phyloP scores from a whole-genome alignment of 2,113 vertebrate genomes.

The Leuciscus idus region DNA sequence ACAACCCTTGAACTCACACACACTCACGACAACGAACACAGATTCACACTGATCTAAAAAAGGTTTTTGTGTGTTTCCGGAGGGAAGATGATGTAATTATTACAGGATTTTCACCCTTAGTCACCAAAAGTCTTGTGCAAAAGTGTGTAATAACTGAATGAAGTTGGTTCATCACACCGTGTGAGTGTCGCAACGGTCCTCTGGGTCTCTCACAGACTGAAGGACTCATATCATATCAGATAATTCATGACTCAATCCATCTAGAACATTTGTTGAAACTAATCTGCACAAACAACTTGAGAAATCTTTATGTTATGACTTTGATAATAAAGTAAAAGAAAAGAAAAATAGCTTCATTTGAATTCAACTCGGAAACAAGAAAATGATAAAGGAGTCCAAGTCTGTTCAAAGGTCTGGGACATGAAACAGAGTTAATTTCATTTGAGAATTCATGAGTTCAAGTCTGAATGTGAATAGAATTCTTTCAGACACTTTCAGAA shows the following conservation, averaged over 20 bases:
- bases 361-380: neutral
- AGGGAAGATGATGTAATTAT: conserved; percentile 2
- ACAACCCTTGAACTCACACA: neutral
- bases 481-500: conserved; percentile 26
- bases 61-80: neutral
- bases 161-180: neutral
- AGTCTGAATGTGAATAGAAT: neutral
- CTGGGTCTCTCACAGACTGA: neutral
- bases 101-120: conserved; percentile 15
- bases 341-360: neutral
- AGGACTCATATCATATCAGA: neutral
- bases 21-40: neutral
- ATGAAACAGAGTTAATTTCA: neutral
- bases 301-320: neutral
- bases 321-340: too few species aligned
- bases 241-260: neutral
- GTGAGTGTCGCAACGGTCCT: neutral
- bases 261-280: neutral
- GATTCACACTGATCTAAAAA: conserved; percentile 28
- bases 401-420: neutral
- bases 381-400: neutral
- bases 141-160: neutral
- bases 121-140: conserved; percentile 22
- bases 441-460: neutral
- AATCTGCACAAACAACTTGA: neutral